A percentile compares a stretch with the other conserved stretches of the same genome.
phyloP scores from a whole-genome alignment of 2,888 invertebrate genomes.

The Cantharis rustica region DNA sequence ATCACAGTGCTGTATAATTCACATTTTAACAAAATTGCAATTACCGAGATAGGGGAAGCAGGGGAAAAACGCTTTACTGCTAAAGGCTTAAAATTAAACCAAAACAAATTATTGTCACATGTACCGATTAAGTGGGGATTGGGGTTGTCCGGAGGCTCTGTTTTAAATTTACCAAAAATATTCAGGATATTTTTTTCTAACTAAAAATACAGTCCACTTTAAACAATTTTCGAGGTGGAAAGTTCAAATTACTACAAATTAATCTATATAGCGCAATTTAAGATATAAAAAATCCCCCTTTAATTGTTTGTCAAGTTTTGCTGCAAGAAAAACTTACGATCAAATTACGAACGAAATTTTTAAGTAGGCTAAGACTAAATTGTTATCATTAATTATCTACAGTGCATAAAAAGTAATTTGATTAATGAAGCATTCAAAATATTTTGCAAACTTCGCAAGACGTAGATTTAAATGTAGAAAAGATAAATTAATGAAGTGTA shows the following conservation, averaged over 20 bases:
- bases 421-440: not conserved
- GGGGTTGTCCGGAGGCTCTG: too few relatives aligned
- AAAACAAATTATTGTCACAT: not conserved
- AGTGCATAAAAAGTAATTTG: not conserved
- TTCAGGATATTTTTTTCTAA: too few relatives aligned
- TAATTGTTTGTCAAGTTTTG: not conserved
- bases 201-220: too few relatives aligned
- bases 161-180: too few relatives aligned
- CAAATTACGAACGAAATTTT: not conserved
- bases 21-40: not conserved
- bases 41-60: not conserved
- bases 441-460: not conserved
- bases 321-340: not conserved
- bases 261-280: not conserved
- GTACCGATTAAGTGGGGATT: too few relatives aligned
- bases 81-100: not conserved
- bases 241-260: not conserved
- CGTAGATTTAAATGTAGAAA: not conserved
- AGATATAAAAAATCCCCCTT: not conserved
- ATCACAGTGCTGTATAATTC: not conserved
- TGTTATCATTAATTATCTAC: not conserved
- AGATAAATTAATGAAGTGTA: not conserved
- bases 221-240: too few relatives aligned
- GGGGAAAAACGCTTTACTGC: not conserved
- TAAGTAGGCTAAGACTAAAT: not conserved